Conservation (phyloP, 1,140 invertebrate species). For the Drosophila bifasciata region DNA sequence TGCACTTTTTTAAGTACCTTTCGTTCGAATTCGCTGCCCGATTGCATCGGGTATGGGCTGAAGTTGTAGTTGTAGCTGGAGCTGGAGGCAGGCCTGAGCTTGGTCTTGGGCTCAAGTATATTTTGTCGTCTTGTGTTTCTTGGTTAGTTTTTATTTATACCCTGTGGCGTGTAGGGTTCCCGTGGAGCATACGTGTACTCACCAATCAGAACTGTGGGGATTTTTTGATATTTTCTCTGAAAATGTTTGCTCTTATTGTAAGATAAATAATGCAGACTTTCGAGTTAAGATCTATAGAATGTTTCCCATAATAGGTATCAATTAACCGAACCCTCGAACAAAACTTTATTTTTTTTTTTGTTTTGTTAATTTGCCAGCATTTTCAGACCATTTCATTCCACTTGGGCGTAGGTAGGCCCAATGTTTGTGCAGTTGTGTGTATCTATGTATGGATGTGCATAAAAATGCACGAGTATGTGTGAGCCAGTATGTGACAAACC, state of each 20-base stretch:
- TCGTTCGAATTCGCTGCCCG: constrained; percentile 58
- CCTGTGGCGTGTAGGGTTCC: neutral
- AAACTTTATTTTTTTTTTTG: constrained; percentile 19
- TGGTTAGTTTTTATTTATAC: constrained; percentile 16
- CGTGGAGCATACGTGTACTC: neutral
- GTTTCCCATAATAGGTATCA: constrained; percentile 11
- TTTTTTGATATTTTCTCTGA: no score
- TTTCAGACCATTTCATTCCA: constrained; percentile 40
- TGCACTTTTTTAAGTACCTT: constrained; percentile 66
- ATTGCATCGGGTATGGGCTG: constrained; percentile 41
- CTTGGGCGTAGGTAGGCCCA: constrained; percentile 48
- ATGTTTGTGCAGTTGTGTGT: constrained; percentile 50
- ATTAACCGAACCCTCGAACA: constrained; percentile 5
- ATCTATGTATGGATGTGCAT: constrained; percentile 10
- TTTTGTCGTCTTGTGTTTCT: constrained; percentile 50
- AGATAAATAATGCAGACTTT: no score
- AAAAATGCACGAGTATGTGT: constrained; percentile 18
- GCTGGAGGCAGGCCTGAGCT: constrained; percentile 26
- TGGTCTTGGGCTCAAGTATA: constrained; percentile 51
- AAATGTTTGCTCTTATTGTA: no score
- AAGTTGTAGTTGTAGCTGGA: neutral
- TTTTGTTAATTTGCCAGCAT: constrained; percentile 52
- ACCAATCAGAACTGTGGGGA: no score
- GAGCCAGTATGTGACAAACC: constrained; percentile 15
- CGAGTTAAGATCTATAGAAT: no score